Percentiles rank a stretch among this genome's conserved stretches.
phyloP scores from a whole-genome alignment of 2,113 vertebrate genomes.

The Macrotis lagotis region DNA sequence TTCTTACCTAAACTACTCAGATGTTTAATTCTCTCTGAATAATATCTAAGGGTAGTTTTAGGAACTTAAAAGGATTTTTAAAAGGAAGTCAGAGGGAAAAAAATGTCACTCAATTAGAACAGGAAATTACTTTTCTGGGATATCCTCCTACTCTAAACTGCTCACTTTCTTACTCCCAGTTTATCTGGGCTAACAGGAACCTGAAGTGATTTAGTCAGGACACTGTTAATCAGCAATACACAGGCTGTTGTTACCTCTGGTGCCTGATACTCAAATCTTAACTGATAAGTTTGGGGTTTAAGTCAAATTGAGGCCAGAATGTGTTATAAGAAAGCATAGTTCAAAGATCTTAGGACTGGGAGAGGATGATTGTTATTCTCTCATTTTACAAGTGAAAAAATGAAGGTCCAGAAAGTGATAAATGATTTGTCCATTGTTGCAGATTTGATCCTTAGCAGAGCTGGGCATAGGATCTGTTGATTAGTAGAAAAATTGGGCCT shows the following conservation, averaged over 20 bases:
- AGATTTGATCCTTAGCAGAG: background rate
- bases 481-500: background rate
- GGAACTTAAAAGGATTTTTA: conserved; percentile 9
- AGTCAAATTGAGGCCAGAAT: background rate
- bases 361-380: conserved; percentile 25
- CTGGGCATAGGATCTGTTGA: background rate
- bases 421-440: background rate
- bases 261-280: conserved; percentile 42
- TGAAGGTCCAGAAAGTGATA: background rate
- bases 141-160: background rate
- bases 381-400: background rate
- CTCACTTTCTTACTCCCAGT: conserved; percentile 6
- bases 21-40: background rate
- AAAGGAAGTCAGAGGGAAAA: conserved; percentile 7
- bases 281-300: conserved; percentile 4
- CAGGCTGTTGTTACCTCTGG: background rate
- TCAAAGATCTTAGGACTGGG: conserved; percentile 27
- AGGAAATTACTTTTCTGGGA: background rate
- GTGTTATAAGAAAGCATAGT: background rate
- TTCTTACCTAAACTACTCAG: background rate
- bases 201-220: background rate
- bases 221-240: conserved; percentile 58
- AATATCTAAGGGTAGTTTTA: background rate
- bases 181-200: conserved; percentile 58
- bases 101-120: background rate